Base-by-base conservation (phyloP, 2,113 vertebrate species). In the Aptenodytes forsteri region DNA sequence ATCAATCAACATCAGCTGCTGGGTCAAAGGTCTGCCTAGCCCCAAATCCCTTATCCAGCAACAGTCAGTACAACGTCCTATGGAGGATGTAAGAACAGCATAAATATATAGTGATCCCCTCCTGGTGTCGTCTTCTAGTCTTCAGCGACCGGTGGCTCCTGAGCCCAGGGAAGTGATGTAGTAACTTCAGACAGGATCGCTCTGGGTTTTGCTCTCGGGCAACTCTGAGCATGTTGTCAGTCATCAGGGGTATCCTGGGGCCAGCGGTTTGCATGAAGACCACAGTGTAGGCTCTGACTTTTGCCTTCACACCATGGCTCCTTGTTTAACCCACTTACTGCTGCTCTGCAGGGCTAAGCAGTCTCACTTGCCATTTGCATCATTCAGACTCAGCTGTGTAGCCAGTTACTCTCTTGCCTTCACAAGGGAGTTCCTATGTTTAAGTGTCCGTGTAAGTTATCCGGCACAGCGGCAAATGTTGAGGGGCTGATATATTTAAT, bases 361-460 rank as follows among this genome's bases (percentile, higher is more conserved):
- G 29, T 29, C 34, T 66, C 46, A 2, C 14, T 46, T 81, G 77
- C 52, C 1, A 0, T 49, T 55, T 2, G 1, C 40, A 12, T 27
- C 30, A 0, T 11, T 89, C 2, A 5, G 61, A 34, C 13, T 32
- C 5, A 0, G 14, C 52, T 46, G 44, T 0, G 0, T 34, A 56
- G 47, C 72, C 32, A 12, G 27, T 69, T 76, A 21, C 52, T 87
- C 47, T 27, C 26, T 20, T 76, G 61, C 58, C 58, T 61, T 87
- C 73, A 16, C 73, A 29, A 50, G 67, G 46, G 46, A 62, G 19
- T 83, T 83, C 25, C 46, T 21, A 0, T 83, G 55, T 83, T 90
- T 56, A 46, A 90, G 17, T 54, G 29, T 47, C 77, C 3, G 0
- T 66, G 64, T 81, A 32, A 90, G 54, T 94, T 85, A 66, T 32